phyloP scores from a whole-genome alignment of 2,797 vertebrate species.

The Pygocentrus nattereri region DNA sequence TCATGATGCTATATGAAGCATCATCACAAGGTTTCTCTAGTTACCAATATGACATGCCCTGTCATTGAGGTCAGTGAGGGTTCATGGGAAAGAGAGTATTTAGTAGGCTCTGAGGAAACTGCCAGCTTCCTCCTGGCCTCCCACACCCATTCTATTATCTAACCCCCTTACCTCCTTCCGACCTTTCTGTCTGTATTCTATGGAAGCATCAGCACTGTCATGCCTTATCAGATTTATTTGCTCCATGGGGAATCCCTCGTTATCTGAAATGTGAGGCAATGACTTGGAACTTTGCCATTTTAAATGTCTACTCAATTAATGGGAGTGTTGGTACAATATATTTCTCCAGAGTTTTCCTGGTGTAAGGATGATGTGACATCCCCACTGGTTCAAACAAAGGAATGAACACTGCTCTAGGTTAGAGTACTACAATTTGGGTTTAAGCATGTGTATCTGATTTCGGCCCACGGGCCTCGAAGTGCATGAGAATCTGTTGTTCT shows the following conservation, averaged over 20 bases:
- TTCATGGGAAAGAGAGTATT: constrained; percentile 74
- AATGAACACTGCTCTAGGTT: constrained; percentile 15
- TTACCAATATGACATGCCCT: constrained; percentile 50
- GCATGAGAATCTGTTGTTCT: constrained; percentile 41
- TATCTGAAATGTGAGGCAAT: constrained; percentile 36
- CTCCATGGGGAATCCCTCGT: constrained; percentile 11
- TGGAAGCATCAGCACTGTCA: constrained; percentile 23
- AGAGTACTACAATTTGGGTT: constrained; percentile 18
- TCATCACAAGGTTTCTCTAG: constrained; percentile 49
- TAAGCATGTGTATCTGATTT: constrained; percentile 3
- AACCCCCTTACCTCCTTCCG: constrained; percentile 39
- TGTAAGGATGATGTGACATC: constrained; percentile 13
- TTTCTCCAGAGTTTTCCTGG: neutral
- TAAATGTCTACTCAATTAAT: neutral
- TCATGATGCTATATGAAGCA: constrained; percentile 36
- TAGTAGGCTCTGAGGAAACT: constrained; percentile 73
- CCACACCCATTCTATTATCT: constrained; percentile 63
- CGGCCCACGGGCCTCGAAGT: constrained; percentile 20
- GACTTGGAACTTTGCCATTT: constrained; percentile 11
- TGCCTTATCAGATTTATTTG: constrained; percentile 57
- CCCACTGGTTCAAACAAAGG: neutral
- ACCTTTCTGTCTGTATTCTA: constrained; percentile 63
- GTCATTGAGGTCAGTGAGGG: constrained; percentile 65
- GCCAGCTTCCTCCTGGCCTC: constrained; percentile 65
- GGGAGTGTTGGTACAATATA: neutral